These are phyloP conservation scores for Toxonevra muliebris DNA, from an alignment of 2,888 invertebrate species.

Conservation along the genomic window DNA sequence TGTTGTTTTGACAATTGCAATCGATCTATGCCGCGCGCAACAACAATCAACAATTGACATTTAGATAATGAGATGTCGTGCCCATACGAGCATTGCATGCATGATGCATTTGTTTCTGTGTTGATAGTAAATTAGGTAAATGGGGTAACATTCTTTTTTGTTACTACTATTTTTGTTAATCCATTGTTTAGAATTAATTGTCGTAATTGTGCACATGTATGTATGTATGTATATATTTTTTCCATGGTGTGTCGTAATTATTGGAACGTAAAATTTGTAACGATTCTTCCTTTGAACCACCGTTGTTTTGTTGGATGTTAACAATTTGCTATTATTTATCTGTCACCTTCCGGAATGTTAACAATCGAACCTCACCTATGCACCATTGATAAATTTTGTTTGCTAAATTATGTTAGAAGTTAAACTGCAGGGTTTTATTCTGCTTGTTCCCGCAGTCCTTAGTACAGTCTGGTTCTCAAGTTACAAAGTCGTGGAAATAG, in stretches of 20 bases:
- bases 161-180: not conserved
- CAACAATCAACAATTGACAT: not conserved
- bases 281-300: too few species aligned
- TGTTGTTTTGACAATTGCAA: conserved; percentile 4
- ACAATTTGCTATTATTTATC: not conserved
- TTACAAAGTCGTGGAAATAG: too few species aligned
- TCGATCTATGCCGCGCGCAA: not conserved
- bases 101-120: too few species aligned
- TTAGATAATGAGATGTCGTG: too few species aligned
- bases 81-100: too few species aligned
- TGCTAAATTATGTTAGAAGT: too few species aligned
- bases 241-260: not conserved
- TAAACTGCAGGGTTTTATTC: too few species aligned
- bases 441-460: too few species aligned
- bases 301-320: not conserved
- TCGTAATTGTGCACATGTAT: not conserved
- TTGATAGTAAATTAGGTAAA: not conserved
- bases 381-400: too few species aligned
- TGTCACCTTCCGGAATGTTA: not conserved
- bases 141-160: not conserved
- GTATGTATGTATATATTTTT: not conserved
- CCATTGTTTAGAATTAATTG: not conserved
- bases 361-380: conserved; percentile 1
- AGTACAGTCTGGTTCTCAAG: too few species aligned
- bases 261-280: conserved; percentile 8